Conservation (phyloP, 2,113 vertebrate genomes). For the Epinephelus lanceolatus region DNA sequence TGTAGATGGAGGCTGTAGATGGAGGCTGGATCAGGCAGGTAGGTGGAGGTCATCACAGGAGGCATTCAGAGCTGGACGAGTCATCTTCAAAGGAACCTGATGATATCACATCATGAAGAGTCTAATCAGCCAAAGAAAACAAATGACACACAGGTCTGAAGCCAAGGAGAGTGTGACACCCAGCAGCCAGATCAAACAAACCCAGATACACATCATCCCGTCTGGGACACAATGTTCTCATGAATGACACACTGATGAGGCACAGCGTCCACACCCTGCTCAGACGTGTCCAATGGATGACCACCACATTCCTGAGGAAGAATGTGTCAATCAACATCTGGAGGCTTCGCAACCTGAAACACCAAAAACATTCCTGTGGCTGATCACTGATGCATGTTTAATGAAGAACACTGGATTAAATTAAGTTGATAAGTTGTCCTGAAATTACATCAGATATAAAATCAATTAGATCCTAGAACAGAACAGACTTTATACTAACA, state of each 20-base stretch:
- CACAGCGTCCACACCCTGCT: not conserved
- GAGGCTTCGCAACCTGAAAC: not conserved
- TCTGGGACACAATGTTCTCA: constrained; percentile 28
- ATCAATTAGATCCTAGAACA: too few relatives aligned
- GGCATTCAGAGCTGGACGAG: not conserved
- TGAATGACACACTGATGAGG: not conserved
- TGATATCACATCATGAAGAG: not conserved
- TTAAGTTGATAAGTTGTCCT: too few relatives aligned
- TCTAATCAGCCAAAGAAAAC: too few relatives aligned
- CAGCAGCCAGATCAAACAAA: constrained; percentile 29
- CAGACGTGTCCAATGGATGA: not conserved
- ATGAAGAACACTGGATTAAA: too few relatives aligned
- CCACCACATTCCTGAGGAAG: not conserved
- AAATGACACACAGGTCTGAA: not conserved
- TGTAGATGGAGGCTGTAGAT: too few relatives aligned
- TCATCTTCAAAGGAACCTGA: not conserved
- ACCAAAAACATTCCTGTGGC: too few relatives aligned
- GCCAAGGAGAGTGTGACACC: not conserved
- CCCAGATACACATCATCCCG: not conserved
- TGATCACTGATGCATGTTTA: not conserved
- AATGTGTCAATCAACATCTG: not conserved
- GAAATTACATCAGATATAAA: too few relatives aligned
- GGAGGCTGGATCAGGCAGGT: not conserved
- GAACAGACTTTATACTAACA: too few relatives aligned
- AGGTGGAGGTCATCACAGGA: not conserved